A percentile compares a stretch with the other conserved stretches of the same genome.
phyloP scores from a whole-genome alignment of 2,888 invertebrate genomes.

The Beris chalybata region DNA sequence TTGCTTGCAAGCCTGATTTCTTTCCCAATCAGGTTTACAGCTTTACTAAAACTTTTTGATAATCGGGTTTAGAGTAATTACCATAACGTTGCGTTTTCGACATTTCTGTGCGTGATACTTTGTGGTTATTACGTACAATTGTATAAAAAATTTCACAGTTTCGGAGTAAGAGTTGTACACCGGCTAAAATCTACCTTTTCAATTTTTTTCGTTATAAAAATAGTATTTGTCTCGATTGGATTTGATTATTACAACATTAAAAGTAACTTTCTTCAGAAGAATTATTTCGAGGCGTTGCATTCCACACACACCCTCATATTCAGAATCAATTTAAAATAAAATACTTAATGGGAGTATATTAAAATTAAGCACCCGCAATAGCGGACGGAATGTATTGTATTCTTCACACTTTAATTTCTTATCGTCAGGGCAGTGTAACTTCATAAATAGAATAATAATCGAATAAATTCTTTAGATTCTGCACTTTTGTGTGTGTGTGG shows the following conservation, averaged over 20 bases:
- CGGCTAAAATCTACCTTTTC: not conserved
- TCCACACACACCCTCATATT: slow-evolving; percentile 1
- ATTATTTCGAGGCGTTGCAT: slow-evolving; percentile 7
- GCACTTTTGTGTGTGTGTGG: not conserved
- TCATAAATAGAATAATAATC: slow-evolving; percentile 1
- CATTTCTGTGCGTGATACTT: no score
- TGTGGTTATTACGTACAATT: no score
- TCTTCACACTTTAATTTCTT: not conserved
- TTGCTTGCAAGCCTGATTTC: no score
- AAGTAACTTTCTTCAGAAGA: slow-evolving; percentile 15
- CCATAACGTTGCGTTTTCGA: no score
- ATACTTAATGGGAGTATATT: not conserved
- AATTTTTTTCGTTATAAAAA: slow-evolving; percentile 23
- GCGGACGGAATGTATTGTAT: slow-evolving; percentile 23
- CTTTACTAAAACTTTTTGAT: no score
- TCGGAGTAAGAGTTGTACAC: no score
- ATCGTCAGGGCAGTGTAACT: slow-evolving; percentile 11
- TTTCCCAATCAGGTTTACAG: no score
- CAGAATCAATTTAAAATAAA: no score
- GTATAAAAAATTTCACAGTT: no score
- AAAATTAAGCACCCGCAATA: slow-evolving; percentile 26
- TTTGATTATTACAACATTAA: slow-evolving; percentile 4
- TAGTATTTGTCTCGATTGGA: slow-evolving; percentile 30
- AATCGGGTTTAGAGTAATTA: no score
- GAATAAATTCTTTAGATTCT: no score